Base-by-base conservation (phyloP, 2,113 vertebrate species). In the Passer domesticus region DNA sequence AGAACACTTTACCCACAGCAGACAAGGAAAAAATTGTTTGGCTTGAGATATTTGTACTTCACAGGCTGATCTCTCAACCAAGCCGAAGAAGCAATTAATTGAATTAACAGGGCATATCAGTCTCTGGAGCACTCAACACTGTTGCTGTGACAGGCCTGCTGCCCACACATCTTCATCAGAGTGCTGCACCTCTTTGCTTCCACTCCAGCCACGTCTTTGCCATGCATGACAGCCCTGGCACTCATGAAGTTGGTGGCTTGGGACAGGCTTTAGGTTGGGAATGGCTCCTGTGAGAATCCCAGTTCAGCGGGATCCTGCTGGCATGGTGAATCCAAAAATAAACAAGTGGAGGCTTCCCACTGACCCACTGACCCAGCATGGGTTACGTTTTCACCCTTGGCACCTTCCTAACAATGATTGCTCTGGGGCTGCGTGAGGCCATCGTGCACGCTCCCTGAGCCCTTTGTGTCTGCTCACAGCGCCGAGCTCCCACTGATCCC, bases 11-110 rank as follows among this genome's bases (percentile, higher is more conserved):
- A 56, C 16, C 62, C 16, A 33, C 0, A 3, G 60, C 31, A 39
- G 66, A 70, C 23, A 41, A 63, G 15, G 27, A 28, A 81, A 83
- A 69, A 69, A n/a, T 24, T 60, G 43, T 79, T 87, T 80, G 78
- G 67, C 53, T 81, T 69, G 56, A 89, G 66, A 62, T 78, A 79
- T 44, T 81, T 73, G 53, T 72, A 50, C 25, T 72, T 90, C 88
- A 39, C 1, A 1, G 44, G 53, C 15, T 84, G 62, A 56, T 89
- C 86, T 95, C 74, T 88, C 90, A 83, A 82, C 53, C 64, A 52
- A 72, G 64, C 52, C 49, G 66, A 78, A 93, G 73, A 90, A 91
- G 49, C 69, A 92, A 92, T 92, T 96, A 96, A 89, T 76, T 86
- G 86, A 96, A 95, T 95, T 95, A 94, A 75, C 73, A 20, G 18